phyloP scores from a whole-genome alignment of 2,888 invertebrate species.

The Anthophora plumipes region DNA sequence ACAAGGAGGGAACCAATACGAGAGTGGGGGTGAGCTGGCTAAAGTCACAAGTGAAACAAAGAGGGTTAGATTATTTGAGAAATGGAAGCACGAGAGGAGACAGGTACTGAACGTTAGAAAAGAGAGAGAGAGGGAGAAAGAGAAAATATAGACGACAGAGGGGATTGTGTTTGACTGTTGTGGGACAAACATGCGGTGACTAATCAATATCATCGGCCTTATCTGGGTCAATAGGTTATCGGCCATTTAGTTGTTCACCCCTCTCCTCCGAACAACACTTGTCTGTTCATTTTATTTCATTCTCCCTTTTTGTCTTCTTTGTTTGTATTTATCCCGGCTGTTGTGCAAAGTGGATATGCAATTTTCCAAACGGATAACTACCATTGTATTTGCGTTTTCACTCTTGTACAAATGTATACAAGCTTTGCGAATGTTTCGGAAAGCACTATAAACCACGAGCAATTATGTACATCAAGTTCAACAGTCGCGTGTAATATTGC shows the following conservation, averaged over 20 bases:
- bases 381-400: neutral
- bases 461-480: neutral
- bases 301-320: neutral
- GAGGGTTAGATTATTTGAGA: constrained; percentile 14
- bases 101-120: constrained; percentile 13
- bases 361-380: constrained; percentile 7
- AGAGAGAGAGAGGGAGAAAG: too few relatives aligned
- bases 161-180: constrained; percentile 46
- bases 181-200: constrained; percentile 55
- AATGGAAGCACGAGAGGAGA: constrained; percentile 5
- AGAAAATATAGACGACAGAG: constrained; percentile 1
- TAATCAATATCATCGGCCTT: constrained; percentile 67
- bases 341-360: neutral
- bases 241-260: constrained; percentile 42
- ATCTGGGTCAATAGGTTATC: constrained; percentile 71
- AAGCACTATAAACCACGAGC: neutral
- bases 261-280: constrained; percentile 18
- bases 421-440: neutral
- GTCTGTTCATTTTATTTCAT: constrained; percentile 16
- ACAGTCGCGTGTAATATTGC: neutral
- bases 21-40: neutral
- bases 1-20: constrained; percentile 3
- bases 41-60: constrained; percentile 12
- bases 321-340: constrained; percentile 2
- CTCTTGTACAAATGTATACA: neutral